phyloP scores from a whole-genome alignment of 92 coral and sea anemone genomes.

The Paragorgia papillata region DNA sequence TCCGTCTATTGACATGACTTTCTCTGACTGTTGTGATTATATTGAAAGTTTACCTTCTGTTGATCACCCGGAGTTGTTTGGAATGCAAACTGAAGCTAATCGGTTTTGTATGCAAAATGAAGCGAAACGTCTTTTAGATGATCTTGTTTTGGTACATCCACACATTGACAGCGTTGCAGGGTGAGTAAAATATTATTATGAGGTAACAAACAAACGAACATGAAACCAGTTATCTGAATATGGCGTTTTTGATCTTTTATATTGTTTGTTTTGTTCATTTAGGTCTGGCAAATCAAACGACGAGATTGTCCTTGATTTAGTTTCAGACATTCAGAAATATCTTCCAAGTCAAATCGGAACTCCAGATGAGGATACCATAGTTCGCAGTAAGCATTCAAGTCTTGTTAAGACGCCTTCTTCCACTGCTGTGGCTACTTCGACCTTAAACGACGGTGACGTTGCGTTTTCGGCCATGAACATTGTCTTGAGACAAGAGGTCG shows the following conservation, averaged over 20 bases:
- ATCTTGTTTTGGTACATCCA: constrained; percentile 74
- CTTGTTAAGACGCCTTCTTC: neutral
- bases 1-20: constrained; percentile 84
- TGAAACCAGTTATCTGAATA: too few species aligned
- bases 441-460: constrained; percentile 36
- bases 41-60: constrained; percentile 80
- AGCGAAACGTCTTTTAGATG: constrained; percentile 63
- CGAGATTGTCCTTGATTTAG: constrained; percentile 78
- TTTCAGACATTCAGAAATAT: constrained; percentile 68
- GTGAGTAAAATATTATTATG: constrained; percentile 27
- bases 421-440: constrained; percentile 30
- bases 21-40: constrained; percentile 89
- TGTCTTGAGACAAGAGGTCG: constrained; percentile 79
- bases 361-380: neutral
- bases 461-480: constrained; percentile 61
- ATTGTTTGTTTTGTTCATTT: too few species aligned
- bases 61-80: constrained; percentile 88
- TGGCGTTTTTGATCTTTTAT: too few species aligned
- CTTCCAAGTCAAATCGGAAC: constrained; percentile 46
- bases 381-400: neutral
- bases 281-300: constrained; percentile 86
- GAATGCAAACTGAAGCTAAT: constrained; percentile 90
- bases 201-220: too few species aligned
- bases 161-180: constrained; percentile 47
- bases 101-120: constrained; percentile 69